Evolutionary conservation across 2,113 vertebrate genomes (phyloP), one percentile per base, ranked within the genome.

Genomic region (Dipodomys stephensi): DNA sequence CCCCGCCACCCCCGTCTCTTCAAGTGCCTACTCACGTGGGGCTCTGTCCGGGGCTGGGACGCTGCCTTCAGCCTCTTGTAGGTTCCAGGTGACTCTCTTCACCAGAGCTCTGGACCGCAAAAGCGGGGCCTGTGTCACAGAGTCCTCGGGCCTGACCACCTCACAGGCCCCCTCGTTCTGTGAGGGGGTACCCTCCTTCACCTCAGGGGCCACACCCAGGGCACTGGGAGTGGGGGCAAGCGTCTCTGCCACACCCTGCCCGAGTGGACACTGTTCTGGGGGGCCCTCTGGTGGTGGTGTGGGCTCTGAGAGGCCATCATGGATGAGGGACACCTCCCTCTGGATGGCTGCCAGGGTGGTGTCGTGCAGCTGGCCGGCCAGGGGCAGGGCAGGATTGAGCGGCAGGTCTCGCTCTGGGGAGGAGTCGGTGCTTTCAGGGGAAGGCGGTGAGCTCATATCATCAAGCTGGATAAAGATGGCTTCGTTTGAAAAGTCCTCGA

Each of bases 51-150:
- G 32, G 0, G 81, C 44, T 0, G 15, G 73, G 13, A 32, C 0
- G 0, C 68, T 6, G 0, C 25, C 27, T 30, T 97, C 98, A 0
- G 99, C 98, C 68, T 99, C 99, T 83, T 99, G 98, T 35, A 99
- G 99, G 97, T 99, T 99, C 99, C 99, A 99, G 7, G 99, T 99
- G 65, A 99, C 99, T 93, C 99, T 98, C 89, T 99, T 99, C 62
- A 99, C 99, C 4, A 98, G 98, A 39, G 98, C 95, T 97, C 99
- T 99, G 25, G 98, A 97, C 94, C 99, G 99, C 16, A 97, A 85
- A 2, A 92, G 93, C 0, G 96, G 92, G 15, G 69, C 83, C 73
- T 97, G 96, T 7, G 94, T 39, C 15, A 84, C 25, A 3, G 39
- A 92, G 68, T 98, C 98, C 30, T 97, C 97, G 65, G 97, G 89